These are phyloP conservation scores for Potorous gilbertii DNA, from an alignment of 2,797 vertebrate species.

Conservation along the genomic window DNA sequence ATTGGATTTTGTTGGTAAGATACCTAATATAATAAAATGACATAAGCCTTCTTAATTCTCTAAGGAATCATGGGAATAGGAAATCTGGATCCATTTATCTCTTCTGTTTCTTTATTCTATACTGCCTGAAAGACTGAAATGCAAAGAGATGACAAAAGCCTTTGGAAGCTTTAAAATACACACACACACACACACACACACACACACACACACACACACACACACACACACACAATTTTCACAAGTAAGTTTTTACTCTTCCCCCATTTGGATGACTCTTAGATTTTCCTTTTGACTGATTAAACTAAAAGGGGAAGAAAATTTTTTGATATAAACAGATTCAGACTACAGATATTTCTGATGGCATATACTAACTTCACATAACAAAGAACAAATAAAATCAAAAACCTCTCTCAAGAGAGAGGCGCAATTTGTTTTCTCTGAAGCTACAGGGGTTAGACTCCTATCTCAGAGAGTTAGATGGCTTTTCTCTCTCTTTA, in stretches of 20 bases:
- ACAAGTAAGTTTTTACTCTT: neutral
- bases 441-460: neutral
- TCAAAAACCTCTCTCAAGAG: neutral
- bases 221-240: neutral
- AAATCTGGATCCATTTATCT: neutral
- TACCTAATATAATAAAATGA: neutral
- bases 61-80: neutral
- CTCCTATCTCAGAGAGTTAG: neutral
- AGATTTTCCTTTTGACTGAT: neutral
- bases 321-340: neutral
- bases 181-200: neutral
- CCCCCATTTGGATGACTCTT: neutral
- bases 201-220: neutral
- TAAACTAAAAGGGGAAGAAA: neutral
- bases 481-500: neutral
- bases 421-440: neutral
- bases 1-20: neutral
- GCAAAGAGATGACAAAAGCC: neutral
- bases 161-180: neutral
- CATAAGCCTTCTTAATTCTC: neutral
- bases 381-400: neutral
- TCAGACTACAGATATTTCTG: neutral
- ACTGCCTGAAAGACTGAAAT: neutral
- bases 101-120: neutral
- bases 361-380: neutral